Percentiles rank a stretch among this genome's conserved stretches.
Conservation (phyloP, 37 sponge, comb jelly and placozoan genomes). For the Petrosia ficiformis region DNA sequence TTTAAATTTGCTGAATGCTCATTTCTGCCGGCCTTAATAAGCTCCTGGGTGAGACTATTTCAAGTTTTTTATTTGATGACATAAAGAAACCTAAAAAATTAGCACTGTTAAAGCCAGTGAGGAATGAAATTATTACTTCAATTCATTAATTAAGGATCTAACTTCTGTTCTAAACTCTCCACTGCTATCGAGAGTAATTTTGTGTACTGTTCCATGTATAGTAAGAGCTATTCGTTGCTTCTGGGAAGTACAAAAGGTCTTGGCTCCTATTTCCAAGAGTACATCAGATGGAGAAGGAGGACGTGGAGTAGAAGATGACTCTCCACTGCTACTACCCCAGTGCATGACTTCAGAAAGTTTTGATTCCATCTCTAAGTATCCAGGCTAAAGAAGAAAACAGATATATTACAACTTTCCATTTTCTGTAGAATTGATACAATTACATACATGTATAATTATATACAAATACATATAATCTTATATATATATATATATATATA, state of each 20-base stretch:
- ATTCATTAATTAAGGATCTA: not conserved
- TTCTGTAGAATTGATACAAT: too few relatives aligned
- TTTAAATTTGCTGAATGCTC: too few relatives aligned
- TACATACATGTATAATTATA: too few relatives aligned
- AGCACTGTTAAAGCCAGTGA: not conserved
- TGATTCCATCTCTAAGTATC: too few relatives aligned
- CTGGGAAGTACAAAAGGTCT: slow-evolving; percentile 53
- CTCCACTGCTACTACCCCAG: slow-evolving; percentile 30
- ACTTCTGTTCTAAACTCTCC: slow-evolving; percentile 18
- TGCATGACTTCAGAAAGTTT: slow-evolving; percentile 15
- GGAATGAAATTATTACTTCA: not conserved
- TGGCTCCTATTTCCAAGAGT: slow-evolving; percentile 43
- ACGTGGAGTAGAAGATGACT: not conserved
- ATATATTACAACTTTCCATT: too few relatives aligned
- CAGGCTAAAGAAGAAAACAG: too few relatives aligned
- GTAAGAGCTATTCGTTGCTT: slow-evolving; percentile 54
- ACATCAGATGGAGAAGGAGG: not conserved
- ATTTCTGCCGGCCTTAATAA: too few relatives aligned
- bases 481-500: too few relatives aligned
- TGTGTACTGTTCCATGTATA: slow-evolving; percentile 50
- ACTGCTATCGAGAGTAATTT: not conserved
- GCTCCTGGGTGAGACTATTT: too few relatives aligned
- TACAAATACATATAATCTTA: too few relatives aligned
- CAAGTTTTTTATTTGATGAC: too few relatives aligned
- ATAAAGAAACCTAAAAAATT: too few relatives aligned